phyloP scores from a whole-genome alignment of 2,113 vertebrate species.

The Pongo pygmaeus region DNA sequence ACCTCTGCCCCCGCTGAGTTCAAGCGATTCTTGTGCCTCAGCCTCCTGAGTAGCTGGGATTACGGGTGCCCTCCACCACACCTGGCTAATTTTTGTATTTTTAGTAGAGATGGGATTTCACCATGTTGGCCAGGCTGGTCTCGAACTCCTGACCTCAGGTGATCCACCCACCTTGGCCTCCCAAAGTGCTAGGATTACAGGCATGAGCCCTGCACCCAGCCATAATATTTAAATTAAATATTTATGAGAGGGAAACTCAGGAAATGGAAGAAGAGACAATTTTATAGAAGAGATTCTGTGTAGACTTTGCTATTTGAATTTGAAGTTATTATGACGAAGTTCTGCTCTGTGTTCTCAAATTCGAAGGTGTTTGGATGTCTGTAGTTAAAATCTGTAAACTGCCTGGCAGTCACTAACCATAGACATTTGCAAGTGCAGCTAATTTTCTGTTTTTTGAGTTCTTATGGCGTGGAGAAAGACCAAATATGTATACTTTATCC shows the following conservation, averaged over 20 bases:
- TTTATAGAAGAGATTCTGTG: not conserved
- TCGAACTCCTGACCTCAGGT: no score
- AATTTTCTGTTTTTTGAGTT: not conserved
- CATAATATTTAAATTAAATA: not conserved
- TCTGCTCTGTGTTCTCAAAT: not conserved
- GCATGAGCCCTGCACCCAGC: no score
- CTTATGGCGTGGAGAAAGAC: rapidly evolving
- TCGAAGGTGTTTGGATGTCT: not conserved
- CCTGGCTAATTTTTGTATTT: no score
- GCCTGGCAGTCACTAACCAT: not conserved
- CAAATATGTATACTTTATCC: not conserved
- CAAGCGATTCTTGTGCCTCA: no score
- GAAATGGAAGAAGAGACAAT: not conserved
- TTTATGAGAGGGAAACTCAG: not conserved
- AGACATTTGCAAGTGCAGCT: not conserved
- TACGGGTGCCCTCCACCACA: no score
- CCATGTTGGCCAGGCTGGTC: no score
- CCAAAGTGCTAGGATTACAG: no score
- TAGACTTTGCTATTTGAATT: constrained; percentile 26
- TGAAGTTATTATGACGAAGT: not conserved
- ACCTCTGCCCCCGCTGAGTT: no score
- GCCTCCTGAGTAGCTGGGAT: no score
- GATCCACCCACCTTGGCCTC: no score
- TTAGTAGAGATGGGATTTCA: no score
- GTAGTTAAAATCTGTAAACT: not conserved